Percentiles rank a stretch among this genome's conserved stretches.
These are phyloP conservation scores for Villa cingulata DNA, from an alignment of 2,888 invertebrate species.

Conservation along the genomic window DNA sequence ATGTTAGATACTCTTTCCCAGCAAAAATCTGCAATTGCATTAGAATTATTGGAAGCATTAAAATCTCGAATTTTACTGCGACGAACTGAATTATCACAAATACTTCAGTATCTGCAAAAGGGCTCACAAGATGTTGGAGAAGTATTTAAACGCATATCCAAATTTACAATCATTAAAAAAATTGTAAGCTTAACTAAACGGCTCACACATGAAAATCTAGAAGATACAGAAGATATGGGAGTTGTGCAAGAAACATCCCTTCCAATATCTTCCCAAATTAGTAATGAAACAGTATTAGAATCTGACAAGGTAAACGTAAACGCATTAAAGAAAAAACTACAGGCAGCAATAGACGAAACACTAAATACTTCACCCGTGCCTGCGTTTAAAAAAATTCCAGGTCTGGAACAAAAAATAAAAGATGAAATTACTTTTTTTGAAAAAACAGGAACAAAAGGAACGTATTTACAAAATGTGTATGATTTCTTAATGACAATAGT, in stretches of 20 bases:
- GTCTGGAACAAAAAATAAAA: not conserved
- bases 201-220: not conserved
- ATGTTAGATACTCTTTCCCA: not conserved
- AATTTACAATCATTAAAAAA: too few species aligned
- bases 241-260: too few species aligned
- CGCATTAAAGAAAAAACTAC: not conserved
- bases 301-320: not conserved
- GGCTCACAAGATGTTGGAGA: not conserved
- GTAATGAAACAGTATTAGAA: not conserved
- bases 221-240: not conserved
- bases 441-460: not conserved
- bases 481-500: not conserved
- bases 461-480: not conserved
- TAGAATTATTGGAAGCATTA: not conserved
- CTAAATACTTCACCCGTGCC: too few species aligned
- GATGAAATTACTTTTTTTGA: not conserved
- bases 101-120: not conserved
- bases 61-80: not conserved
- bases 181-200: not conserved
- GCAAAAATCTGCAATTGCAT: not conserved
- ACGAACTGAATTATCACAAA: slow-evolving; percentile 8
- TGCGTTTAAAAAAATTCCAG: too few species aligned
- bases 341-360: not conserved
- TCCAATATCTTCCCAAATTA: too few species aligned
- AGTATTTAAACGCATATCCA: too few species aligned